Conservation (phyloP, 2,797 vertebrate species). For the Acridotheres tristis region DNA sequence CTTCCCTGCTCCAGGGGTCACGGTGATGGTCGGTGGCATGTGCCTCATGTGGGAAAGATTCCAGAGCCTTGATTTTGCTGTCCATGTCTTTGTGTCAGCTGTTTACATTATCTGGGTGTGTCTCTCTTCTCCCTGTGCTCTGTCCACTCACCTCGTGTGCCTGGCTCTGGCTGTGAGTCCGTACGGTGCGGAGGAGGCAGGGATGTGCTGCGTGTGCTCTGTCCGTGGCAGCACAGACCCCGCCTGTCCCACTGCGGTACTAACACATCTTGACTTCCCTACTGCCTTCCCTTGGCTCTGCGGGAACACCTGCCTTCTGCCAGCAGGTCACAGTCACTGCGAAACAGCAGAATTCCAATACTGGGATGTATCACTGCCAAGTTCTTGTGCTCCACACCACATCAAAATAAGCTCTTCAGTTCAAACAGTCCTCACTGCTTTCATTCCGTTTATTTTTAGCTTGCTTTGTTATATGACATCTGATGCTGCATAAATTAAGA, state of each 20-base stretch:
- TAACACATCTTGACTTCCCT: neutral
- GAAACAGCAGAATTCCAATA: neutral
- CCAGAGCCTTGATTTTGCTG: slow-evolving; percentile 22
- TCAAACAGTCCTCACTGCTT: neutral
- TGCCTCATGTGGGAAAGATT: neutral
- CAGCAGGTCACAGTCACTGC: neutral
- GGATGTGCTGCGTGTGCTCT: neutral
- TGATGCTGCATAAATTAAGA: neutral
- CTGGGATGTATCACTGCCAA: neutral
- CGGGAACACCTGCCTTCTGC: neutral
- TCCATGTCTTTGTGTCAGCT: neutral
- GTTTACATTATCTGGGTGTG: neutral
- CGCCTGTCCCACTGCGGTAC: neutral
- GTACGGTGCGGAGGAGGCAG: neutral
- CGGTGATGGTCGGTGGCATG: accelerated
- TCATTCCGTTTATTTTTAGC: neutral
- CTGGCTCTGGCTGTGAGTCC: neutral
- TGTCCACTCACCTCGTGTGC: neutral
- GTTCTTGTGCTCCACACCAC: neutral
- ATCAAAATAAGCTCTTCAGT: neutral
- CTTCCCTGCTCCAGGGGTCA: neutral
- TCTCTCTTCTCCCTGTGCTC: neutral
- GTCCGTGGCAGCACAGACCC: neutral
- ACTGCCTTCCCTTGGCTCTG: neutral
- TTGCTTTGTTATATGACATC: neutral